Evolutionary conservation across 2,888 invertebrate genomes (phyloP).

Genomic region (Ophion slaviceki): DNA sequence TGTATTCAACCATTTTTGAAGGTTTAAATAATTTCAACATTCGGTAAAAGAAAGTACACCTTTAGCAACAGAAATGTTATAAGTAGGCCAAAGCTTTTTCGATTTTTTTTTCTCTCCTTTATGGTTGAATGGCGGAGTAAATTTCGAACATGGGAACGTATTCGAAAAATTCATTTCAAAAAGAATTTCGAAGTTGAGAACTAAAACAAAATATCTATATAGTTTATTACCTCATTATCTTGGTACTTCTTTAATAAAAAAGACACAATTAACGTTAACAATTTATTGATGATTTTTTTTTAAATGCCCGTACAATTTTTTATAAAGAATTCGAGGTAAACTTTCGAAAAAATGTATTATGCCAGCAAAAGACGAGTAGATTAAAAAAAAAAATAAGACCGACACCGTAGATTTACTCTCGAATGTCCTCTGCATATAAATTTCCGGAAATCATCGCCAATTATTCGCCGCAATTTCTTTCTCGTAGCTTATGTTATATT

Average conservation of each 20-base stretch:
- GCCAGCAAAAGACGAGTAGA: background rate
- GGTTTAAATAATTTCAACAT: background rate
- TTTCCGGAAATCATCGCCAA: background rate
- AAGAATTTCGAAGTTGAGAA: background rate
- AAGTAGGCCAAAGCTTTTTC: background rate
- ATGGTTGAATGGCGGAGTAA: no score
- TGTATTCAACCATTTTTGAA: background rate
- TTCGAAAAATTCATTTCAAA: no score
- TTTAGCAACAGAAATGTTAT: background rate
- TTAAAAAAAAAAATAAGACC: no score
- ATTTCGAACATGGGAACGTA: no score
- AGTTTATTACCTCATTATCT: no score
- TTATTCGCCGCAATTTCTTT: background rate
- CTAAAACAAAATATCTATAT: no score
- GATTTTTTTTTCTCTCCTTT: background rate
- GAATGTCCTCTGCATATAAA: background rate
- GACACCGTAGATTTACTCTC: no score
- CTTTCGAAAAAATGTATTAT: background rate
- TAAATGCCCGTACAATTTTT: no score
- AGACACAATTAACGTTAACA: no score
- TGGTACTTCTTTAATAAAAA: no score
- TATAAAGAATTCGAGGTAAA: no score
- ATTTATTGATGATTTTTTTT: no score
- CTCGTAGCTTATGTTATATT: background rate
- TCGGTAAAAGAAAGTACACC: background rate